Percentiles rank a stretch among this genome's conserved stretches.
phyloP scores from a whole-genome alignment of 2,888 invertebrate genomes.

The Dasysyrphus albostriatus region DNA sequence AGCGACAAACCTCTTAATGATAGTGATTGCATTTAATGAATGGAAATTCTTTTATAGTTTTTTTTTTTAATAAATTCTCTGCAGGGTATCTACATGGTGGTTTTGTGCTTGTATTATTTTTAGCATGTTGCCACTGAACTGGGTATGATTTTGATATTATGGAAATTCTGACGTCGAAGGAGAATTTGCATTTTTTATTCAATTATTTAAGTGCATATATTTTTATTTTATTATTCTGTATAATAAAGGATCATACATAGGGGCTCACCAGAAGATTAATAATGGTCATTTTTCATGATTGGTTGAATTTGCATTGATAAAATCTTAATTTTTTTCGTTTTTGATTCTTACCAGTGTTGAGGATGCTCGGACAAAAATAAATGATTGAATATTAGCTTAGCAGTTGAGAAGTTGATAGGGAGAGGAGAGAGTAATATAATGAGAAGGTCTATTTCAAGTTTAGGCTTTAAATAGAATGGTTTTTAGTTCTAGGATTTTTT shows the following conservation, averaged over 20 bases:
- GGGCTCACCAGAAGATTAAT: conserved; percentile 41
- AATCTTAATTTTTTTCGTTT: neutral
- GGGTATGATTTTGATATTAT: neutral
- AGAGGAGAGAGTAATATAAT: neutral
- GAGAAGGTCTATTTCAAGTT: neutral
- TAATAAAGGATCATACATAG: conserved; percentile 8
- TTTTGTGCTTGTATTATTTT: neutral
- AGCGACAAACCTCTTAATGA: conserved; percentile 68
- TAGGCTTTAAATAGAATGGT: neutral
- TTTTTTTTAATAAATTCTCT: neutral
- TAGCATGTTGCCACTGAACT: neutral
- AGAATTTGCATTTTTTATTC: conserved; percentile 71
- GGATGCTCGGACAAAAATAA: conserved; percentile 7
- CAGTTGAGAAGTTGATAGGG: neutral
- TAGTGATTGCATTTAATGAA: conserved; percentile 67
- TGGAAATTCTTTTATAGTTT: conserved; percentile 35
- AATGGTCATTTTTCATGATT: conserved; percentile 65
- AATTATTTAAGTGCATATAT: conserved; percentile 45
- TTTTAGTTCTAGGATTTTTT: no score
- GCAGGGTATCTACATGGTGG: neutral
- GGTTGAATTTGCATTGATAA: conserved; percentile 25
- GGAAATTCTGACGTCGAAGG: neutral
- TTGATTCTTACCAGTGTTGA: neutral
- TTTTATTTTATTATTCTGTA: conserved; percentile 2
- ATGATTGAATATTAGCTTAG: conserved; percentile 39